Conservation (phyloP, 2,113 vertebrate species). For the Panthera leo region DNA sequence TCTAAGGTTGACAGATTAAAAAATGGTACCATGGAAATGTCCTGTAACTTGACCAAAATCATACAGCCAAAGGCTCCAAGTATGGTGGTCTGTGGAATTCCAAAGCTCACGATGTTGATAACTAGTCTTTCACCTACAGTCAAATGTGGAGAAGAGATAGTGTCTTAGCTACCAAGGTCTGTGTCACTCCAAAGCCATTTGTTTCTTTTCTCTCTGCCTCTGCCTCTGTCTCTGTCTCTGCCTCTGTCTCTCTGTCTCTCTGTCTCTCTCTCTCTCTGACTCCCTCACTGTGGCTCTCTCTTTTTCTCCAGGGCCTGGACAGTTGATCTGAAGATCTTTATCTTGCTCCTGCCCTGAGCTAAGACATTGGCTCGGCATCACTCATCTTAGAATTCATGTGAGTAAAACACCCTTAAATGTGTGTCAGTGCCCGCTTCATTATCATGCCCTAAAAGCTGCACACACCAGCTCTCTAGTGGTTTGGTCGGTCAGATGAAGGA, state of each 20-base stretch:
- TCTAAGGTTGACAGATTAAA: neutral
- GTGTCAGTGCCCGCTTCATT: neutral
- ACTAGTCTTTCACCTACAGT: too few species aligned
- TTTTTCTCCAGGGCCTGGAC: neutral
- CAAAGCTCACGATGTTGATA: neutral
- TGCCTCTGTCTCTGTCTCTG: neutral
- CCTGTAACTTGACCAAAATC: neutral
- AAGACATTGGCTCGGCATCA: neutral
- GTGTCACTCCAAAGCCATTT: neutral
- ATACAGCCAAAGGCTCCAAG: neutral
- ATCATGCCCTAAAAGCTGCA: neutral
- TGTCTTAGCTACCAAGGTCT: neutral
- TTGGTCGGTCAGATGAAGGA: neutral
- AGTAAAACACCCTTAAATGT: neutral
- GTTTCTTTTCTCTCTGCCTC: neutral
- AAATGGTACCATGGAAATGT: neutral
- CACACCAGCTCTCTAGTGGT: neutral
- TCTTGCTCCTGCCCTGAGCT: neutral
- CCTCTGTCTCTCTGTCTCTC: neutral
- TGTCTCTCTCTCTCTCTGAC: neutral
- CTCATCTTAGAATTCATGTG: neutral
- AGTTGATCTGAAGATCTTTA: neutral
- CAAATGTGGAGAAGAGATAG: neutral
- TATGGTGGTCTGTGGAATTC: too few species aligned
- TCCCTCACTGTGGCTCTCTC: neutral